Conservation (phyloP, 2,888 invertebrate species). For the Cheilosia vernalis region DNA sequence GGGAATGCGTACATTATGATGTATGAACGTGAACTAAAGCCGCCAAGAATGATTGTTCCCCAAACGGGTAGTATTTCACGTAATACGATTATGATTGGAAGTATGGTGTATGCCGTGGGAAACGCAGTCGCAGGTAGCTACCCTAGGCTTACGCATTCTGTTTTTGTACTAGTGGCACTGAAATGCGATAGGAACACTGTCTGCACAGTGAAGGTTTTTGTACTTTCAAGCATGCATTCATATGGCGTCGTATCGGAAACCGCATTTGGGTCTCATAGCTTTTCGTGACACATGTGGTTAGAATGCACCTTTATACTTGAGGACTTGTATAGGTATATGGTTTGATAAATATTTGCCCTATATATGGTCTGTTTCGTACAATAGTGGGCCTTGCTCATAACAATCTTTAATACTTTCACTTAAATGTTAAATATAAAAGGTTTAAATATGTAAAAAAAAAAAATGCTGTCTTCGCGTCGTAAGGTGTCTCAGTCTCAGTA, state of each 20-base stretch:
- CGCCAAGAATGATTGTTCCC: background rate
- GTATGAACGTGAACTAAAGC: constrained; percentile 42
- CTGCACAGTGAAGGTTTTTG: constrained; percentile 13
- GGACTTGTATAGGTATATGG: too few relatives aligned
- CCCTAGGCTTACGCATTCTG: background rate
- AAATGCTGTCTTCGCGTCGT: too few relatives aligned
- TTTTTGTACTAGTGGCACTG: background rate
- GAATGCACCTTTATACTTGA: too few relatives aligned
- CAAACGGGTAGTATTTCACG: constrained; percentile 16
- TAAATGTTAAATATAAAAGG: too few relatives aligned
- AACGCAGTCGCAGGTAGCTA: background rate
- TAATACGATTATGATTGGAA: constrained; percentile 26
- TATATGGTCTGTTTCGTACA: too few relatives aligned
- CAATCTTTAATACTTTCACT: too few relatives aligned
- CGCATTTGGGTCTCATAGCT: background rate
- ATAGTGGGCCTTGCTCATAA: too few relatives aligned
- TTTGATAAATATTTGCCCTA: too few relatives aligned
- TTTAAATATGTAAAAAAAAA: too few relatives aligned
- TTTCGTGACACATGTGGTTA: background rate
- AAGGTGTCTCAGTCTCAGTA: too few relatives aligned
- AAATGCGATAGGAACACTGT: constrained; percentile 5
- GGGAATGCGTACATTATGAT: constrained; percentile 9
- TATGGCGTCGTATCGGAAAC: background rate
- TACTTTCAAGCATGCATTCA: too few relatives aligned
- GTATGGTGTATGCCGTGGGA: constrained; percentile 2